Percentiles rank a stretch among this genome's conserved stretches.
These are phyloP conservation scores for Prorops nasuta DNA, from an alignment of 1,140 invertebrate genomes.

Conservation along the genomic window DNA sequence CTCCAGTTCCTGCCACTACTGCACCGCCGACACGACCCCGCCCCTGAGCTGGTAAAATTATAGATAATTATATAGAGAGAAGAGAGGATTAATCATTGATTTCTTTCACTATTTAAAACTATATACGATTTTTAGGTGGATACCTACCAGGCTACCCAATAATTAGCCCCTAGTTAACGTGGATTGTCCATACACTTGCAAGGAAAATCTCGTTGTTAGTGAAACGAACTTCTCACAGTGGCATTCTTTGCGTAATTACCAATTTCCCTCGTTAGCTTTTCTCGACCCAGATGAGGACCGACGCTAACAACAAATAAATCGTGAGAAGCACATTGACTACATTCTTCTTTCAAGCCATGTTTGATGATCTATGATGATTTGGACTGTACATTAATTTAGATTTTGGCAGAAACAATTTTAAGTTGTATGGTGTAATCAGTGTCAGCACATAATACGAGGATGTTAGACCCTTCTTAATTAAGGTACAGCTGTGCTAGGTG, in stretches of 20 bases:
- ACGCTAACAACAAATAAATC: background rate
- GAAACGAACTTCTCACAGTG: constrained; percentile 40
- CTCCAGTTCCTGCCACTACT: constrained; percentile 50
- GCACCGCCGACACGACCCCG: constrained; percentile 50
- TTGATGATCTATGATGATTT: constrained; percentile 47
- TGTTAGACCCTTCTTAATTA: constrained; percentile 51
- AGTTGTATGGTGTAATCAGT: constrained; percentile 53
- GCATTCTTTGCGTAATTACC: constrained; percentile 45
- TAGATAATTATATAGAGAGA: background rate
- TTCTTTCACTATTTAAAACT: background rate
- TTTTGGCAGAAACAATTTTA: constrained; percentile 43
- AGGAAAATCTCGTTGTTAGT: constrained; percentile 53
- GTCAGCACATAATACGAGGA: constrained; percentile 53
- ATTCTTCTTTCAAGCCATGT: constrained; percentile 3
- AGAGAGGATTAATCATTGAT: background rate
- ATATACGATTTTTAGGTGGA: constrained; percentile 36
- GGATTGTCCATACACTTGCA: constrained; percentile 49
- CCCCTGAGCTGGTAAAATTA: constrained; percentile 51
- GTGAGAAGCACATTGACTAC: background rate
- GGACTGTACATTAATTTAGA: constrained; percentile 46
- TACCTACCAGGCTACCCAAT: constrained; percentile 50
- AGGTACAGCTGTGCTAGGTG: constrained; percentile 44
- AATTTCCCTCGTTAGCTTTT: constrained; percentile 36
- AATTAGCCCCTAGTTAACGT: constrained; percentile 55
- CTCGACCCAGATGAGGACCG: too few relatives aligned